Percentiles rank a stretch among this genome's conserved stretches.
phyloP scores from a whole-genome alignment of 2,888 invertebrate genomes.

The Clivina fossor region DNA sequence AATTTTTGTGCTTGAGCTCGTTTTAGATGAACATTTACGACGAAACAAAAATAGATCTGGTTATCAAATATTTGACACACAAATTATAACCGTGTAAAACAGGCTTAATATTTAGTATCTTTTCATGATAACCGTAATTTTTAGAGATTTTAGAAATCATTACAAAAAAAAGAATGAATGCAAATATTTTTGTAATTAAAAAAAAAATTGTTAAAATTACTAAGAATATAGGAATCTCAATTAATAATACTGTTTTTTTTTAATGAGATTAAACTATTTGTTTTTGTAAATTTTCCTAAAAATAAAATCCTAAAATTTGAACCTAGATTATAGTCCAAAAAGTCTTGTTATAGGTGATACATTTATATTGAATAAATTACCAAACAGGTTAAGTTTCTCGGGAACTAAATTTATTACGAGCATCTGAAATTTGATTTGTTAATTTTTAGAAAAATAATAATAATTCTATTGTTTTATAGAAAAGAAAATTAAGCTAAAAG shows the following conservation, averaged over 20 bases:
- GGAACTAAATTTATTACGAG: slow-evolving; percentile 24
- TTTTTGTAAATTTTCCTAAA: not conserved
- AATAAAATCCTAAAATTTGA: slow-evolving; percentile 6
- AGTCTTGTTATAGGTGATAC: slow-evolving; percentile 23
- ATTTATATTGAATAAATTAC: slow-evolving; percentile 12
- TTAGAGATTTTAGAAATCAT: too few species aligned
- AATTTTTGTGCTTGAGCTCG: too few species aligned
- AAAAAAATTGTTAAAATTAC: too few species aligned
- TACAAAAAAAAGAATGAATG: too few species aligned
- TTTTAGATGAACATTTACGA: too few species aligned
- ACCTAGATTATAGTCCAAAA: slow-evolving; percentile 14
- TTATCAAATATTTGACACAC: too few species aligned
- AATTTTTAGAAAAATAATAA: not conserved
- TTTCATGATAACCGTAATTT: too few species aligned
- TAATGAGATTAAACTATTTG: slow-evolving; percentile 8
- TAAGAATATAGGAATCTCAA: not conserved
- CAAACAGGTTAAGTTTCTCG: slow-evolving; percentile 6
- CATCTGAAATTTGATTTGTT: slow-evolving; percentile 22
- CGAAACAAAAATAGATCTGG: too few species aligned
- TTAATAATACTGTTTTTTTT: slow-evolving; percentile 13
- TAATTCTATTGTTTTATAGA: not conserved
- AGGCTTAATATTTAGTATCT: too few species aligned
- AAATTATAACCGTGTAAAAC: too few species aligned
- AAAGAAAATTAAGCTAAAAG: too few species aligned
- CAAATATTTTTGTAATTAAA: too few species aligned